A percentile compares a stretch with the other conserved stretches of the same genome.
phyloP scores from a whole-genome alignment of 2,113 vertebrate genomes.

The Vanacampus margaritifer region DNA sequence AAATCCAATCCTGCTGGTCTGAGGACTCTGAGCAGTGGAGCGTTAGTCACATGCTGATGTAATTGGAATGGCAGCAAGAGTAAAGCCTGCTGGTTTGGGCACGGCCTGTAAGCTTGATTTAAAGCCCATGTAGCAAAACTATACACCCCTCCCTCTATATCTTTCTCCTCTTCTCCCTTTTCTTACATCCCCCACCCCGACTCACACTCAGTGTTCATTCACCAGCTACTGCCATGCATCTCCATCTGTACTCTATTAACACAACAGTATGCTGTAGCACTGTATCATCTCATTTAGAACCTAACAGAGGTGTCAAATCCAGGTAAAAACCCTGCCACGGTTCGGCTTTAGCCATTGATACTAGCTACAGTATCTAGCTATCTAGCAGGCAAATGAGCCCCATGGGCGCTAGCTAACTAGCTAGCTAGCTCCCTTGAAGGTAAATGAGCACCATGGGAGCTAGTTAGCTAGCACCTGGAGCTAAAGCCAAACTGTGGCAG shows the following conservation, averaged over 20 bases:
- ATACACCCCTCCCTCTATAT: conserved; percentile 84
- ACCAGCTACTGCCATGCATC: conserved; percentile 42
- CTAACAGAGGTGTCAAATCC: no score
- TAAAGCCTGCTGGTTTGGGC: conserved; percentile 73
- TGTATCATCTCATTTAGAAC: conserved; percentile 29
- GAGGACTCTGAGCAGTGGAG: conserved; percentile 57
- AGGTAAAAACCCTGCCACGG: no score
- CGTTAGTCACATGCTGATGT: conserved; percentile 73
- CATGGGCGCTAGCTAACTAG: no score
- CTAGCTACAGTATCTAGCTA: no score
- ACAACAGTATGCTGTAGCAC: conserved; percentile 22
- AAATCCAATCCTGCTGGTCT: conserved; percentile 62
- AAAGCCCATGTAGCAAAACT: conserved; percentile 81
- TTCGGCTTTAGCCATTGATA: no score
- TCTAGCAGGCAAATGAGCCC: no score
- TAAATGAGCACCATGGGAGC: no score
- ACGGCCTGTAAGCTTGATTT: conserved; percentile 79
- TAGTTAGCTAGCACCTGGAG: no score
- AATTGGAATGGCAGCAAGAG: conserved; percentile 67
- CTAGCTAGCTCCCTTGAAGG: no score
- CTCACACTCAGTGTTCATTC: conserved; percentile 39
- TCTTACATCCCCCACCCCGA: conserved; percentile 50
- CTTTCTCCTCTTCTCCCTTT: conserved; percentile 48
- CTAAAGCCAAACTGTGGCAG: no score
- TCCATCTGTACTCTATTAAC: conserved; percentile 57